Conservation (phyloP, 2,797 vertebrate species). For the Sebastes hubbsi region DNA sequence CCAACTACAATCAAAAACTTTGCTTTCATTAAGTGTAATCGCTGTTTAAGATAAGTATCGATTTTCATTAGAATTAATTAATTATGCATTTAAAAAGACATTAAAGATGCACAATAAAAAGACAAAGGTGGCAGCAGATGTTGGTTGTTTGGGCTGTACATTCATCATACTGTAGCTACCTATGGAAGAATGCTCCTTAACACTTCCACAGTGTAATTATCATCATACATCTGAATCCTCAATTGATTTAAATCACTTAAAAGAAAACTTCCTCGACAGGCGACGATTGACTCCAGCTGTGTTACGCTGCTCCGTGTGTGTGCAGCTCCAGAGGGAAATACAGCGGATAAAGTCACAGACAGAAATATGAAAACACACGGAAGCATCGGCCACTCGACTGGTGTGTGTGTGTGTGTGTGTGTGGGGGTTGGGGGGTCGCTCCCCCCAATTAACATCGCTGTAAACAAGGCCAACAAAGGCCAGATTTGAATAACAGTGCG, state of each 20-base stretch:
- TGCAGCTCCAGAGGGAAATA: not conserved
- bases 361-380: not conserved
- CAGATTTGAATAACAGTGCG: conserved; percentile 64
- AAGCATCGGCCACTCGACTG: not conserved
- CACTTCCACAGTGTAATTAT: conserved; percentile 29
- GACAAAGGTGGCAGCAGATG: conserved; percentile 54
- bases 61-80: conserved; percentile 57
- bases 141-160: conserved; percentile 23
- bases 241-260: conserved; percentile 3
- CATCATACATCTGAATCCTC: conserved; percentile 20
- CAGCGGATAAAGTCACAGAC: not conserved
- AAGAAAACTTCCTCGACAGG: conserved; percentile 8
- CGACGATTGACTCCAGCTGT: not conserved
- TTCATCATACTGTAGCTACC: conserved; percentile 40
- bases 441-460: conserved; percentile 63
- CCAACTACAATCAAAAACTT: not conserved
- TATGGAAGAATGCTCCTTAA: conserved; percentile 27
- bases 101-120: conserved; percentile 30
- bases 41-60: conserved; percentile 44
- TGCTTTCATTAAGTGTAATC: conserved; percentile 14
- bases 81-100: conserved; percentile 46
- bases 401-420: not conserved
- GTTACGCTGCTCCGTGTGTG: not conserved
- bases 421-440: not conserved
- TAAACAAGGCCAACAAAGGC: conserved; percentile 74